These are phyloP conservation scores for Lycocerus yunnanus DNA, from an alignment of 2,888 invertebrate species.

Conservation along the genomic window DNA sequence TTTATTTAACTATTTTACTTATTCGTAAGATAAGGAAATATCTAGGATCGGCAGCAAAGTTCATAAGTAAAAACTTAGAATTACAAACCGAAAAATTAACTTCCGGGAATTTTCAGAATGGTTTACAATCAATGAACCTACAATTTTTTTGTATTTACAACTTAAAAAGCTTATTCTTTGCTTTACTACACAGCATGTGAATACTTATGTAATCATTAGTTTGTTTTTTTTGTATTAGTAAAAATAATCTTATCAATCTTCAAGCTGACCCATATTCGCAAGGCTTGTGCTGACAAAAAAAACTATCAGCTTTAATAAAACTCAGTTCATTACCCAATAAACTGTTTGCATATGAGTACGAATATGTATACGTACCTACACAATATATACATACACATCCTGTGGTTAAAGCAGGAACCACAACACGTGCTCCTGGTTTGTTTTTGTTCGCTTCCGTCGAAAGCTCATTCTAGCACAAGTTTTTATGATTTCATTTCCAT, in stretches of 20 bases:
- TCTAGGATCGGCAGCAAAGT: too few relatives aligned
- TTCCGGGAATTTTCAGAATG: background rate
- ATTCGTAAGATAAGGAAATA: too few relatives aligned
- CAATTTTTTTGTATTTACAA: background rate
- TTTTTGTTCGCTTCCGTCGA: conserved; percentile 46
- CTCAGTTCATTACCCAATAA: background rate
- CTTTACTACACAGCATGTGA: background rate
- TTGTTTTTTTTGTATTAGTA: background rate
- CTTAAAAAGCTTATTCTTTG: background rate
- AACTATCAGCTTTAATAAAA: conserved; percentile 11
- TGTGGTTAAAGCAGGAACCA: conserved; percentile 35
- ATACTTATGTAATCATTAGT: background rate
- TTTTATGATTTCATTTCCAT: conserved; percentile 28
- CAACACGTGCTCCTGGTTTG: conserved; percentile 49
- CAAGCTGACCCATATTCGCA: background rate
- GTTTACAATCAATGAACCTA: too few relatives aligned
- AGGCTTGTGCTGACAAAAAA: conserved; percentile 4
- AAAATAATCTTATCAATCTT: background rate
- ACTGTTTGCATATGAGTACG: conserved; percentile 1
- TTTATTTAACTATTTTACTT: background rate
- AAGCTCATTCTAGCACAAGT: conserved; percentile 27
- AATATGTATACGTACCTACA: conserved; percentile 5
- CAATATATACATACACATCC: conserved; percentile 31
- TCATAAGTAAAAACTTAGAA: too few relatives aligned
- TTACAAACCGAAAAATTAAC: background rate